A percentile compares a stretch with the other conserved stretches of the same genome.
Evolutionary conservation across 2,888 invertebrate genomes (phyloP).

Genomic region (Ornithoptera priamus): DNA sequence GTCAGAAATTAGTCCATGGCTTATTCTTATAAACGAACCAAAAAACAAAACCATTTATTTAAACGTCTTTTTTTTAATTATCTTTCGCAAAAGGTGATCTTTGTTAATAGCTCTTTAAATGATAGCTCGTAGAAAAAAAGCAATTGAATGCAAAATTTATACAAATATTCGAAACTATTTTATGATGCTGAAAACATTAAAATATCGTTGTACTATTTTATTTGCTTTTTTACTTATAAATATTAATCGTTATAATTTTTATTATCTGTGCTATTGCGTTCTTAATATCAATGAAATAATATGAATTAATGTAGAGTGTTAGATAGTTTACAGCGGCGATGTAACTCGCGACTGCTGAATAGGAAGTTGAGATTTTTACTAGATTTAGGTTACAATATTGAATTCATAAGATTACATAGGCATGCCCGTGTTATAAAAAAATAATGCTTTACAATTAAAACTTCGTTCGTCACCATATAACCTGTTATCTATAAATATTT

Average conservation of each 20-base stretch:
- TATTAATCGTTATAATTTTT: not conserved
- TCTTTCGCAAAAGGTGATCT: no score
- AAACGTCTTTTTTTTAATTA: no score
- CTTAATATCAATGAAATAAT: conserved; percentile 11
- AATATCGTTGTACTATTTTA: not conserved
- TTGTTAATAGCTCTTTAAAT: no score
- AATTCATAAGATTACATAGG: conserved; percentile 17
- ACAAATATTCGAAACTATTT: no score
- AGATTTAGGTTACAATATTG: conserved; percentile 31
- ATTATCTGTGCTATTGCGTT: conserved; percentile 20
- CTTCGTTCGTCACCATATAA: not conserved
- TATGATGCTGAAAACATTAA: no score
- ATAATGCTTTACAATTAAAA: not conserved
- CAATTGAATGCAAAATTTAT: no score
- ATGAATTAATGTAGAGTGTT: conserved; percentile 11
- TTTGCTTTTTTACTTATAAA: not conserved
- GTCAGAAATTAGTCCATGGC: not conserved
- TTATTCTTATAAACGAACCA: not conserved
- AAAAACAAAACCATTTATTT: no score
- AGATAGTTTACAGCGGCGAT: conserved; percentile 21
- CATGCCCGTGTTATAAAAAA: conserved; percentile 8
- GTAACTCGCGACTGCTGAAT: conserved; percentile 22
- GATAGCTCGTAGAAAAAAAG: no score
- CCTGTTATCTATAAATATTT: not conserved
- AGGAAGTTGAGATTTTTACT: conserved; percentile 29